These are phyloP conservation scores for Bombus affinis DNA, from an alignment of 1,140 invertebrate genomes.

Conservation along the genomic window DNA sequence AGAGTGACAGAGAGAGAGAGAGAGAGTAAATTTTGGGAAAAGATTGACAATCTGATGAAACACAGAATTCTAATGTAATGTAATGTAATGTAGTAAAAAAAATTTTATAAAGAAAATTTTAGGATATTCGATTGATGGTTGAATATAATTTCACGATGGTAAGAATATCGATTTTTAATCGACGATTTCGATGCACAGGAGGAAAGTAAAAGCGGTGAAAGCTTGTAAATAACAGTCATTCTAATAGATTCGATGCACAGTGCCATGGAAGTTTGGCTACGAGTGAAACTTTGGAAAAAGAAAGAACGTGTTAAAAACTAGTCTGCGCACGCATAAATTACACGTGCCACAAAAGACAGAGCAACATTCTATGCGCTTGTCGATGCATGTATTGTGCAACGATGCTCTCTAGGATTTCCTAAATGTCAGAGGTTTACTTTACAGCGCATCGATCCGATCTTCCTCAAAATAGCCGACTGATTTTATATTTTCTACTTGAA, in stretches of 20 bases:
- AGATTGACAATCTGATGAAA: background rate
- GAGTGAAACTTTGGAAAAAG: slow-evolving; percentile 18
- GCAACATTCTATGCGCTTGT: background rate
- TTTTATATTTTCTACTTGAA: background rate
- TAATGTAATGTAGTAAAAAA: too few species aligned
- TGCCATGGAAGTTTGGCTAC: background rate
- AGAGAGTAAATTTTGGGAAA: background rate
- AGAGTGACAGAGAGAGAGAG: too few species aligned
- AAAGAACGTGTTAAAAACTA: slow-evolving; percentile 6
- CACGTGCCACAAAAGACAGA: slow-evolving; percentile 5
- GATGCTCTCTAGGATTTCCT: slow-evolving; percentile 40
- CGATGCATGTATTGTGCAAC: slow-evolving; percentile 57
- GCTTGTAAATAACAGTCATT: background rate
- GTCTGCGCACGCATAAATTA: slow-evolving; percentile 53
- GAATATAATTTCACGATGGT: background rate
- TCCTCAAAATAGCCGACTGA: background rate
- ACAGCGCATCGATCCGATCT: background rate
- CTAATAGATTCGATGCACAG: background rate
- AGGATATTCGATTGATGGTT: background rate
- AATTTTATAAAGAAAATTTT: background rate
- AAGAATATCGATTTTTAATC: background rate
- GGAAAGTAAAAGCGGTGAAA: slow-evolving; percentile 24
- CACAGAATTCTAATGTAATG: background rate
- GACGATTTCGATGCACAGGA: background rate
- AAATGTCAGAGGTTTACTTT: slow-evolving; percentile 60